phyloP scores from a whole-genome alignment of 2,888 invertebrate species.

The Epinotia brunnichana region DNA sequence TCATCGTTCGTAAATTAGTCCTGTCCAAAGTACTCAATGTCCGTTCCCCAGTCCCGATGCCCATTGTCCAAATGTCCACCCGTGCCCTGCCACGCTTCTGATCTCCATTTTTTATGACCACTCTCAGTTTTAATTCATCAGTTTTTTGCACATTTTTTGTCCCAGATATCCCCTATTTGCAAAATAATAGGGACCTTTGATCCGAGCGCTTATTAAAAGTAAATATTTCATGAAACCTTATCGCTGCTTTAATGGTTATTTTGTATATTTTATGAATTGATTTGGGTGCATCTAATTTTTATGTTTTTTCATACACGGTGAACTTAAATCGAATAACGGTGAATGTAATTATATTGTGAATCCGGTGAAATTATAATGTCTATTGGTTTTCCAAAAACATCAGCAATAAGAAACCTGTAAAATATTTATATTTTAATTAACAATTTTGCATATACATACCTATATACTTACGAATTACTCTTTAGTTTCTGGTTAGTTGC shows the following conservation, averaged over 20 bases:
- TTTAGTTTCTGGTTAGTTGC: not conserved
- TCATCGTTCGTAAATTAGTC: constrained; percentile 35
- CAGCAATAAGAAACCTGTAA: not conserved
- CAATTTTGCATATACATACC: too few relatives aligned
- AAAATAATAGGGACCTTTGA: constrained; percentile 81
- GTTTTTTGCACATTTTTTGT: constrained; percentile 51
- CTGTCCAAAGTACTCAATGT: constrained; percentile 35
- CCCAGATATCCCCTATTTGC: constrained; percentile 78
- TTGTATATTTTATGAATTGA: constrained; percentile 46
- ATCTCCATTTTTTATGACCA: constrained; percentile 60
- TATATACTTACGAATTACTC: too few relatives aligned
- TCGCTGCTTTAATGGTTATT: constrained; percentile 55
- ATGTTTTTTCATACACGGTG: not conserved
- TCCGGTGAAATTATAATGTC: too few relatives aligned
- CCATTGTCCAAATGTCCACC: constrained; percentile 55
- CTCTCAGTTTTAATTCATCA: constrained; percentile 53
- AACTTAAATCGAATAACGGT: not conserved
- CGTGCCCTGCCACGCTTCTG: constrained; percentile 62
- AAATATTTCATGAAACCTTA: constrained; percentile 80
- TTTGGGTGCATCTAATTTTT: not conserved
- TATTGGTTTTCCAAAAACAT: not conserved
- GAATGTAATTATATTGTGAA: too few relatives aligned
- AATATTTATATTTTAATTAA: not conserved
- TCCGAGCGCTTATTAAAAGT: constrained; percentile 81
- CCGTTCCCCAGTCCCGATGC: constrained; percentile 29